phyloP scores from a whole-genome alignment of 2,888 invertebrate genomes.

The Synergus umbraculus region DNA sequence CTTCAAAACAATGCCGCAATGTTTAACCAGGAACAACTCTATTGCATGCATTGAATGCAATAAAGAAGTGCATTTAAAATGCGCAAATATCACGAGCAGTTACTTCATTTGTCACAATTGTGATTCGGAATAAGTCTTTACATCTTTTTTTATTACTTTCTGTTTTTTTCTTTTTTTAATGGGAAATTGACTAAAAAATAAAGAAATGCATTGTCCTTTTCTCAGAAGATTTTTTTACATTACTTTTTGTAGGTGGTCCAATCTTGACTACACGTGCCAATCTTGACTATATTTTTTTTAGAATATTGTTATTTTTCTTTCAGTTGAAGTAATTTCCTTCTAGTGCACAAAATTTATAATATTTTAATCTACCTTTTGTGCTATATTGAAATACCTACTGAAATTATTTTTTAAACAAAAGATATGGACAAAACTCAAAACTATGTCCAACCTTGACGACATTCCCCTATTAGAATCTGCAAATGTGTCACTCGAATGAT shows the following conservation, averaged over 20 bases:
- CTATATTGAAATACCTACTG: too few relatives aligned
- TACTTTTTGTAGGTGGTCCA: not conserved
- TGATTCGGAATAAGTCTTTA: not conserved
- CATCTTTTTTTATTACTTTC: not conserved
- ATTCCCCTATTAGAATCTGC: too few relatives aligned
- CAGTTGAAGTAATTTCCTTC: too few relatives aligned
- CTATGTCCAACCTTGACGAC: not conserved
- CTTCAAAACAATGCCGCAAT: constrained; percentile 16
- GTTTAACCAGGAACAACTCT: constrained; percentile 9
- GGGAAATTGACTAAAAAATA: not conserved
- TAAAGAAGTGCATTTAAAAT: not conserved
- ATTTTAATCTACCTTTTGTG: too few relatives aligned
- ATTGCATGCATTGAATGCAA: not conserved
- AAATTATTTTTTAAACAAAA: too few relatives aligned
- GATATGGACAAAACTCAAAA: too few relatives aligned
- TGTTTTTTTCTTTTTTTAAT: not conserved
- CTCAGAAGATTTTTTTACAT: not conserved
- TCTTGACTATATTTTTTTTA: not conserved
- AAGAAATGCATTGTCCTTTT: not conserved
- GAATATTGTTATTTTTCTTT: too few relatives aligned
- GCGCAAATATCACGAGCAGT: constrained; percentile 18
- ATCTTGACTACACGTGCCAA: constrained; percentile 19
- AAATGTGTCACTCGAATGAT: too few relatives aligned
- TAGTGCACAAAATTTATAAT: too few relatives aligned
- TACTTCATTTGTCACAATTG: too few relatives aligned